Percentiles rank a stretch among this genome's conserved stretches.
Evolutionary conservation across 2,113 vertebrate genomes (phyloP).

Genomic region (Narcine bancroftii): DNA sequence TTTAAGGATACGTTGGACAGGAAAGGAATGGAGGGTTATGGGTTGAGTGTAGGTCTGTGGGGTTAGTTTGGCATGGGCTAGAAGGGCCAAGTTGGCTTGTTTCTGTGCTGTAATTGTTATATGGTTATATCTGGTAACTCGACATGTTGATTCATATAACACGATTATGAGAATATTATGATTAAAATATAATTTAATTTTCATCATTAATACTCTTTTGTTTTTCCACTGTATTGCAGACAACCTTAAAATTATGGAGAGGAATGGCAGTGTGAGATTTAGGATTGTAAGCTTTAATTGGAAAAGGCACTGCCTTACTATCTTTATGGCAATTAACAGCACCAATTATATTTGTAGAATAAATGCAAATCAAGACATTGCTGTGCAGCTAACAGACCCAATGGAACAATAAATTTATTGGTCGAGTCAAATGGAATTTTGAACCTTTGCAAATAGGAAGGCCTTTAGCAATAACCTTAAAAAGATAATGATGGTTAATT

Average conservation of each 20-base stretch:
- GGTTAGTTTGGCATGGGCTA: too few species aligned
- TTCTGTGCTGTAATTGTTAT: too few species aligned
- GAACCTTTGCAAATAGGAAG: not conserved
- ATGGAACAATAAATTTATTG: not conserved
- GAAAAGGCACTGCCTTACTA: not conserved
- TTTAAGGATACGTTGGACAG: too few species aligned
- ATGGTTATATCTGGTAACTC: too few species aligned
- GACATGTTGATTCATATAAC: too few species aligned
- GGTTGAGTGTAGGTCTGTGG: too few species aligned
- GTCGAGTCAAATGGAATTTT: not conserved
- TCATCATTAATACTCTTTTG: not conserved
- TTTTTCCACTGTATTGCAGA: too few species aligned
- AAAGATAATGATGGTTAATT: not conserved
- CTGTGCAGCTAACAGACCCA: not conserved
- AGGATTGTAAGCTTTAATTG: not conserved
- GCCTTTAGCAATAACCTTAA: not conserved
- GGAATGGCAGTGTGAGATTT: not conserved
- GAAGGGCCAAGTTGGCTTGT: too few species aligned
- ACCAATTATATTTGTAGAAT: not conserved
- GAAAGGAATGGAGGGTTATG: too few species aligned
- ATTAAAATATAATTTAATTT: not conserved
- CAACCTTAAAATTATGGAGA: not conserved
- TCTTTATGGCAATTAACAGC: not conserved
- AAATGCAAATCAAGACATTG: not conserved
- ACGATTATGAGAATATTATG: not conserved